Evolutionary conservation across 2,113 vertebrate genomes (phyloP).

Genomic region (Chloebia gouldiae): DNA sequence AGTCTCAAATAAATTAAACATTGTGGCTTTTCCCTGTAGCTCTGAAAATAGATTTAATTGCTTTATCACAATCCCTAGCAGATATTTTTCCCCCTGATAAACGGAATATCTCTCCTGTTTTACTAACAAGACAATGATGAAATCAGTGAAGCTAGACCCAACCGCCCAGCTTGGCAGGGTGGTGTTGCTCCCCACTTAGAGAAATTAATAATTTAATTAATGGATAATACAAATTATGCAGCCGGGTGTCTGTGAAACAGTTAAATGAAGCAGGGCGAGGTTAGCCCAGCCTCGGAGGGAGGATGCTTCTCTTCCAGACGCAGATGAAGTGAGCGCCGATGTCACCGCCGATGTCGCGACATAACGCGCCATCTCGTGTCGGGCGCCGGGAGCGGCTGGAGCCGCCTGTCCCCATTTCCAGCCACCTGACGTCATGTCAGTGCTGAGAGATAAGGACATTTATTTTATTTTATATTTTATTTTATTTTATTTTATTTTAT

Average conservation of each 20-base stretch:
- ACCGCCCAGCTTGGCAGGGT: background rate
- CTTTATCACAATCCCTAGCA: background rate
- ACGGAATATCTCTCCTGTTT: background rate
- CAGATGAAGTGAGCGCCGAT: rapidly evolving
- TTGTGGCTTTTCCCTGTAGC: background rate
- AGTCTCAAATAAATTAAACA: background rate
- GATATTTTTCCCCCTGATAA: rapidly evolving
- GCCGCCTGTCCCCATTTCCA: background rate
- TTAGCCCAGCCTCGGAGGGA: rapidly evolving
- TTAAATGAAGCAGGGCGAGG: rapidly evolving
- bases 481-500: too few relatives aligned
- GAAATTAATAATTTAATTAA: background rate
- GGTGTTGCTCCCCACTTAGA: background rate
- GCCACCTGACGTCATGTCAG: background rate
- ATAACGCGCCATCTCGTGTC: conserved; percentile 34
- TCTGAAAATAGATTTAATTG: background rate
- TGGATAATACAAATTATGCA: background rate
- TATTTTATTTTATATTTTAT: too few relatives aligned
- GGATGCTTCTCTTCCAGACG: rapidly evolving
- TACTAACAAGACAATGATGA: background rate
- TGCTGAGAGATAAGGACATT: background rate
- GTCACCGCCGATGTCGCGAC: background rate
- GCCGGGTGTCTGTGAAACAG: rapidly evolving
- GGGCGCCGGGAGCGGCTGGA: background rate
- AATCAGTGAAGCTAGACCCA: background rate